Percentiles rank a stretch among this genome's conserved stretches.
Evolutionary conservation across 2,113 vertebrate genomes (phyloP).

Genomic region (Butorides virescens): DNA sequence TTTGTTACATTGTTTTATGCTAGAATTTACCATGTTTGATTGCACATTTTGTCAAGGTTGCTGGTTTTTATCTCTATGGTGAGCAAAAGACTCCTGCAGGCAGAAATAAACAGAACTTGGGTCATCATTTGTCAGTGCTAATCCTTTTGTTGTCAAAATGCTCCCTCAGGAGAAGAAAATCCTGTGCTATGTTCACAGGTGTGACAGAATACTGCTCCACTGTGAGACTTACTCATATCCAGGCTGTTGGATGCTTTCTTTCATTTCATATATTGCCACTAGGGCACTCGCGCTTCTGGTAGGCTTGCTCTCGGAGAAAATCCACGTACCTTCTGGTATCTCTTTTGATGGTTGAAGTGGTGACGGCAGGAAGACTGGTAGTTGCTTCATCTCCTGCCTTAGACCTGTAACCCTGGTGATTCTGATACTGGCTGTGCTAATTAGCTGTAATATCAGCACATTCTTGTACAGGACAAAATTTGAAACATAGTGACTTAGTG

Average conservation of each 20-base stretch:
- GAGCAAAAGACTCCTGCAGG: background rate
- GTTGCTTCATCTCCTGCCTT: background rate
- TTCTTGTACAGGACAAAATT: background rate
- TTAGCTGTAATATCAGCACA: background rate
- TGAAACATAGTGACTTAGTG: background rate
- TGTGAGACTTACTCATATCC: background rate
- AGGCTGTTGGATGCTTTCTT: background rate
- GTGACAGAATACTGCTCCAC: background rate
- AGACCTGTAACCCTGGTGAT: fast-evolving
- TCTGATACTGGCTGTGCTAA: background rate
- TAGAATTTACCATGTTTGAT: background rate
- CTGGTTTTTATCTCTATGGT: background rate
- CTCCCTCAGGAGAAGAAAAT: background rate
- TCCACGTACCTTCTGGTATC: background rate
- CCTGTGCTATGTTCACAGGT: background rate
- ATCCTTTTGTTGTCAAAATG: background rate
- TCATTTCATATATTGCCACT: background rate
- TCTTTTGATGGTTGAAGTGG: background rate
- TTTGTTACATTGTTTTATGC: background rate
- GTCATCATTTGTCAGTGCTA: background rate
- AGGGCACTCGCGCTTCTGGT: background rate
- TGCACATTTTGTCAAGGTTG: background rate
- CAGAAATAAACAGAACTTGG: background rate
- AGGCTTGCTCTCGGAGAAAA: background rate
- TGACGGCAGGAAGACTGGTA: background rate